Evolutionary conservation across 2,888 invertebrate species (phyloP), one percentile per base, ranked within the genome.

Genomic region (Luperina nickerlii): DNA sequence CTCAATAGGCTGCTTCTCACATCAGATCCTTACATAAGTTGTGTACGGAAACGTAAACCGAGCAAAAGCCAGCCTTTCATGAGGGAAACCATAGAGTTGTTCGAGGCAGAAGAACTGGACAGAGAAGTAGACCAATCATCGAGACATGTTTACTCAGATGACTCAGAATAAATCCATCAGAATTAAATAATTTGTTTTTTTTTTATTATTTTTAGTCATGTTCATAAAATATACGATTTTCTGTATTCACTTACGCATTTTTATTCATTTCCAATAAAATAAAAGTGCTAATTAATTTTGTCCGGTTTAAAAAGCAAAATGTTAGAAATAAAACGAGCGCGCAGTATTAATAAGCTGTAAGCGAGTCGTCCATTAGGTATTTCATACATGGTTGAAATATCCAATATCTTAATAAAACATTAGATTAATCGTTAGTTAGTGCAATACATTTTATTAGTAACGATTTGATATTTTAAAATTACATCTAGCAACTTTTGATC

Each of bases 251-350:
- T 72, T 45, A 62, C 27, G 62, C 27, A 72, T 62, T 72, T 72
- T 72, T 62, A 72, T 62, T 72, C 62, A 72, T 62, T 60, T 62
- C 60, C 60, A 60, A 45, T 72, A 72, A 72, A 62, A 45, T 62
- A 42, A 72, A 72, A 72, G 72, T 62, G 27, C 72, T 72, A 62
- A 72, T 45, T 72, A 72, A 62, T 72, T 72, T 72, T 72, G 27
- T 72, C 72, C 62, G 72, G 45, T 62, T 60, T 62, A 13, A 27
- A 72, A 62, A 13, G 27, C 45, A 62, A 72, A 72, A 72, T 72
- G 62, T n/a, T n/a, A n/a, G n/a, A n/a, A n/a, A n/a, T n/a, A n/a
- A n/a, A n/a, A n/a, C n/a, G n/a, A n/a, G n/a, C n/a, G n/a, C n/a
- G n/a, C n/a, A n/a, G n/a, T n/a, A n/a, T n/a, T n/a, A n/a, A n/a